phyloP scores from a whole-genome alignment of 2,888 invertebrate species.

The Cephonodes hylas region DNA sequence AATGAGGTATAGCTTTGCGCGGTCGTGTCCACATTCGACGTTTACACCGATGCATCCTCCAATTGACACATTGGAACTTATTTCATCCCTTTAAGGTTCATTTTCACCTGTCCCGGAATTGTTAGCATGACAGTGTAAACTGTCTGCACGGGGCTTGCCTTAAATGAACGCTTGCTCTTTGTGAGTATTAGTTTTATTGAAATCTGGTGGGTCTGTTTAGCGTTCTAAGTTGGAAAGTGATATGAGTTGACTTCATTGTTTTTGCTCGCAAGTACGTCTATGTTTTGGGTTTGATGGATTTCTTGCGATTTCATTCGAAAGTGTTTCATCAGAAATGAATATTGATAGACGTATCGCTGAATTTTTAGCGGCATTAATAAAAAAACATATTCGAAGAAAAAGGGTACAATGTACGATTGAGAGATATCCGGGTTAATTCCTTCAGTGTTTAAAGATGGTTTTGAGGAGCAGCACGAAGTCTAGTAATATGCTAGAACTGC shows the following conservation, averaged over 20 bases:
- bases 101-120: not conserved
- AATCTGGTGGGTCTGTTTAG: not conserved
- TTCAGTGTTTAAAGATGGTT: too few species aligned
- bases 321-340: too few species aligned
- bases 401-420: too few species aligned
- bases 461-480: too few species aligned
- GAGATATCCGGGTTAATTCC: too few species aligned
- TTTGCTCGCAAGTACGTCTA: not conserved
- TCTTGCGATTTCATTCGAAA: not conserved
- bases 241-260: not conserved
- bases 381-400: too few species aligned
- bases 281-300: not conserved
- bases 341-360: too few species aligned
- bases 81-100: not conserved
- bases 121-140: not conserved
- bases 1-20: conserved; percentile 55
- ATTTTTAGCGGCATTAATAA: too few species aligned
- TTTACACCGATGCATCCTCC: not conserved
- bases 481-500: too few species aligned
- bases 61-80: not conserved
- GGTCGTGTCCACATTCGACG: conserved; percentile 38
- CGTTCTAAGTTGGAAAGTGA: not conserved
- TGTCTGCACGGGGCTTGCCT: not conserved
- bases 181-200: conserved; percentile 8
- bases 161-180: conserved; percentile 3